Conservation (phyloP, 2,797 vertebrate genomes). For the Chaetodon trifasciatus region DNA sequence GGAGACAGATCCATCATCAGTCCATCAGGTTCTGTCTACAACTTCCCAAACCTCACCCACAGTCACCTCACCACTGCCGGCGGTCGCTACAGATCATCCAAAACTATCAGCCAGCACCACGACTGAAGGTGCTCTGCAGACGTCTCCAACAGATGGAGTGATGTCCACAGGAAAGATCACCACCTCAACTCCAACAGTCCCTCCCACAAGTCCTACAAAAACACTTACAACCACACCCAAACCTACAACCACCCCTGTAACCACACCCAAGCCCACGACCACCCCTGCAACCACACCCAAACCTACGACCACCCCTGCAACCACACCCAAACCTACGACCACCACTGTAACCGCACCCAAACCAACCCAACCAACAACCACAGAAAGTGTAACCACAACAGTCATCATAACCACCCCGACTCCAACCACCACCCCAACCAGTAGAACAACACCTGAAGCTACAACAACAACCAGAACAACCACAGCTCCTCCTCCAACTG, state of each 20-base stretch:
- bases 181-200: neutral
- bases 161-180: neutral
- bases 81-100: neutral
- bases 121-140: neutral
- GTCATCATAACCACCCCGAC: neutral
- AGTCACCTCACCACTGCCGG: neutral
- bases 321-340: too few species aligned
- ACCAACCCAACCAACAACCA: neutral
- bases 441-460: neutral
- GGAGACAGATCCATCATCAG: neutral
- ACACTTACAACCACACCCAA: neutral
- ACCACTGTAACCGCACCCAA: too few species aligned
- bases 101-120: neutral
- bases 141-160: neutral
- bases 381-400: neutral
- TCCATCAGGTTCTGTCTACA: neutral
- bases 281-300: too few species aligned
- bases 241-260: neutral
- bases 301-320: too few species aligned
- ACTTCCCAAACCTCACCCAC: neutral
- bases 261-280: too few species aligned
- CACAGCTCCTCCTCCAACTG: neutral
- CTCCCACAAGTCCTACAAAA: neutral
- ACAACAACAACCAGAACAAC: conserved; percentile 3
- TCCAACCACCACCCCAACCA: neutral